phyloP scores from a whole-genome alignment of 2,888 invertebrate genomes.

The Andrena fulva region DNA sequence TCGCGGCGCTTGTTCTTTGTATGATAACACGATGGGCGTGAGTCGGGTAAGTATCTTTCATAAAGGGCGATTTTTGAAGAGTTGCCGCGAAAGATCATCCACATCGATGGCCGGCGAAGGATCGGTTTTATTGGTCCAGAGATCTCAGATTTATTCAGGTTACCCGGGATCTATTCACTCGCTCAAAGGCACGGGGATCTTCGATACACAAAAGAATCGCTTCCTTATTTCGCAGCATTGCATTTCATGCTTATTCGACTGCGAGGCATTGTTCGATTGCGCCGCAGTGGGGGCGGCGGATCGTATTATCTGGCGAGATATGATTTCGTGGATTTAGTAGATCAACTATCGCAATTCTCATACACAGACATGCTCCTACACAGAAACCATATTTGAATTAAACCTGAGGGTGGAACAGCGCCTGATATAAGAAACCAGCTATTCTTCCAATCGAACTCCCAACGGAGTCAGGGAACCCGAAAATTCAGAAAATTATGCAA shows the following conservation, averaged over 20 bases:
- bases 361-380: neutral
- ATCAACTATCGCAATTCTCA: slow-evolving; percentile 20
- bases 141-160: slow-evolving; percentile 71
- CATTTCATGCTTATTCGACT: slow-evolving; percentile 69
- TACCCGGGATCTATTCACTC: slow-evolving; percentile 63
- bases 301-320: slow-evolving; percentile 43
- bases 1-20: slow-evolving; percentile 44
- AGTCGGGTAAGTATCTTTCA: slow-evolving; percentile 13
- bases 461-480: neutral
- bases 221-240: slow-evolving; percentile 67
- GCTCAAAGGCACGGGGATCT: slow-evolving; percentile 58
- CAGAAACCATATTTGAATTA: slow-evolving; percentile 36
- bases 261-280: slow-evolving; percentile 65
- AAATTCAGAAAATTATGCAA: too few species aligned
- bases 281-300: neutral
- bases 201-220: slow-evolving; percentile 71
- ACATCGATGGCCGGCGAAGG: slow-evolving; percentile 57
- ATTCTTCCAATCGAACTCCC: slow-evolving; percentile 7
- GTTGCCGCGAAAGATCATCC: slow-evolving; percentile 53
- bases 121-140: slow-evolving; percentile 68
- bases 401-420: slow-evolving; percentile 13
- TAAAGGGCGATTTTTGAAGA: slow-evolving; percentile 65
- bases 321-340: slow-evolving; percentile 45
- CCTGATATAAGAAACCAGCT: neutral
- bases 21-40: slow-evolving; percentile 54